Conservation (phyloP, 2,113 vertebrate genomes). For the Suricata suricatta region DNA sequence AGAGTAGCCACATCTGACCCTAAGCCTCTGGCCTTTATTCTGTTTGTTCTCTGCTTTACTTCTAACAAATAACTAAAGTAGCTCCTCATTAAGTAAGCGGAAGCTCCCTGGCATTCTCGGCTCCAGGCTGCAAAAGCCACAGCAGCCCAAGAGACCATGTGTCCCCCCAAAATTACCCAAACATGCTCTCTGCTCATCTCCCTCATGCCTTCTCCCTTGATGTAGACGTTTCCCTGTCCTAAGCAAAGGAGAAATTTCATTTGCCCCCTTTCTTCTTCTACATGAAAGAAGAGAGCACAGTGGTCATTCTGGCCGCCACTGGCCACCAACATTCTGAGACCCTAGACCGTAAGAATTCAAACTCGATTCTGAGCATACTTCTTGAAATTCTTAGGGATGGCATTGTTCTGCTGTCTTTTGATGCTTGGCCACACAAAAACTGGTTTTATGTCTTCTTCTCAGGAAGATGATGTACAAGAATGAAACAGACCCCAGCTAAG, state of each 20-base stretch:
- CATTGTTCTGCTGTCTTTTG: background rate
- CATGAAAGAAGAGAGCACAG: background rate
- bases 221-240: background rate
- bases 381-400: background rate
- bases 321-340: background rate
- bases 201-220: accelerated
- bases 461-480: background rate
- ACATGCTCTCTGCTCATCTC: background rate
- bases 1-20: background rate
- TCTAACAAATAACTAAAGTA: background rate
- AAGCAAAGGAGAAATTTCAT: background rate
- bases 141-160: background rate
- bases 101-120: background rate
- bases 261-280: background rate
- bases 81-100: background rate
- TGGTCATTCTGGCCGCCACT: background rate
- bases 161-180: background rate
- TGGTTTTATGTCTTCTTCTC: background rate
- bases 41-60: background rate
- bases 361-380: background rate
- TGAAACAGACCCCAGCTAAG: background rate
- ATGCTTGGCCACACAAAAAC: background rate
- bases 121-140: background rate
- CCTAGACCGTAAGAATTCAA: background rate
- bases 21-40: background rate